Base-by-base conservation (phyloP, 1,140 invertebrate species). In the Dufourea novaeangliae region DNA sequence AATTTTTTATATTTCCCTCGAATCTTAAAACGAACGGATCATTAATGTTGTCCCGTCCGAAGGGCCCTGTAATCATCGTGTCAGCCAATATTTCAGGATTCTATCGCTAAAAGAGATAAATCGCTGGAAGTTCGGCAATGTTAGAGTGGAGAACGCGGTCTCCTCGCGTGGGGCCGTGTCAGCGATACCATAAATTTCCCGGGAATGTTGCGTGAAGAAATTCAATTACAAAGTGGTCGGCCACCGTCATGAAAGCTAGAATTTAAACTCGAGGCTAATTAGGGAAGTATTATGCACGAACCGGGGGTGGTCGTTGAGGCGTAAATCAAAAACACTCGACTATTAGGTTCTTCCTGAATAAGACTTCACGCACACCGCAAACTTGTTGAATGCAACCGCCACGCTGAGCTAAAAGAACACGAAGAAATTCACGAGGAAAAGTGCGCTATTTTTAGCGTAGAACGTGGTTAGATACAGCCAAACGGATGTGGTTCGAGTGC, bases 401-500 rank as follows among this genome's bases (percentile, higher is more conserved):
- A 22, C 17, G 14, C n/a, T n/a, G n/a, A n/a, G n/a, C n/a, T n/a
- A 27, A 56, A 25, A 27, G 25, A 56, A 27, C 46, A 12, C 5
- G 25, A 0, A 11, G 14, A 56, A 1, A 4, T 14, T 56, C 14
- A 12, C 25, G 25, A 56, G 10, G 11, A 11, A 22, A 25, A 29
- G 32, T 1, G 12, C 54, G 5, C 5, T 6, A 37, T 7, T 11
- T 5, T 50, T 12, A 12, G 22, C n/a, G n/a, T n/a, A n/a, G n/a
- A n/a, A n/a, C n/a, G n/a, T n/a, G n/a, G n/a, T n/a, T n/a, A n/a
- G n/a, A n/a, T n/a, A n/a, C n/a, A 25, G 20, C 25, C 17, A 11
- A 17, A 22, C 25, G 54, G 22, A 59, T 37, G 39, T 3, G 34
- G 22, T 22, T 75, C 41, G 64, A 69, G 73, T 76, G 22, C 1